A percentile compares a stretch with the other conserved stretches of the same genome.
Conservation (phyloP, 92 coral and sea anemone genomes). For the Palythoa grandiflora region DNA sequence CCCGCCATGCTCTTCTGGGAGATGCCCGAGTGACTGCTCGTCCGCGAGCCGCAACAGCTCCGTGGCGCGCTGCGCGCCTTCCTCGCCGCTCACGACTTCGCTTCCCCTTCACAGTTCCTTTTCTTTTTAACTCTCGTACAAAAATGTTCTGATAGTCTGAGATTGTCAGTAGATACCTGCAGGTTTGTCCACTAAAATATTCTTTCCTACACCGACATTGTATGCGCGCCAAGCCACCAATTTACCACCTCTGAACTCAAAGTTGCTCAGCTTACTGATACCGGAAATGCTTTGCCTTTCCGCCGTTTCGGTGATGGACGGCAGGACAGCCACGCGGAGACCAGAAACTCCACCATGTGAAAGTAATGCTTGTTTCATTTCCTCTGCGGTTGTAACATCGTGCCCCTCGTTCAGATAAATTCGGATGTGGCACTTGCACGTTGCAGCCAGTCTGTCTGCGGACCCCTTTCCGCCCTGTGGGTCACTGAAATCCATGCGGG, state of each 20-base stretch:
- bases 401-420: slow-evolving; percentile 42
- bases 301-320: background rate
- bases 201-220: slow-evolving; percentile 44
- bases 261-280: slow-evolving; percentile 44
- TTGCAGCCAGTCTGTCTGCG: slow-evolving; percentile 41
- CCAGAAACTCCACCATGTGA: slow-evolving; percentile 40
- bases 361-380: slow-evolving; percentile 18
- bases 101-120: too few species aligned
- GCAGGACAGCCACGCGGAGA: slow-evolving; percentile 31
- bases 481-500: slow-evolving; percentile 38
- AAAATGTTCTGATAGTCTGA: background rate
- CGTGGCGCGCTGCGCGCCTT: too few species aligned
- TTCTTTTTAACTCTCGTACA: background rate
- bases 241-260: background rate
- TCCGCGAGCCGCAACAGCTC: too few species aligned
- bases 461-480: slow-evolving; percentile 25
- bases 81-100: too few species aligned
- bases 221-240: slow-evolving; percentile 48
- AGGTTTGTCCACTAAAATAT: slow-evolving; percentile 9
- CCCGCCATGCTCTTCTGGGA: too few species aligned
- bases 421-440: slow-evolving; percentile 35
- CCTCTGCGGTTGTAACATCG: slow-evolving; percentile 35
- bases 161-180: slow-evolving; percentile 20
- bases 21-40: too few species aligned
- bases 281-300: slow-evolving; percentile 27